Conservation (phyloP, 1,140 invertebrate species). For the Camponotus floridanus region DNA sequence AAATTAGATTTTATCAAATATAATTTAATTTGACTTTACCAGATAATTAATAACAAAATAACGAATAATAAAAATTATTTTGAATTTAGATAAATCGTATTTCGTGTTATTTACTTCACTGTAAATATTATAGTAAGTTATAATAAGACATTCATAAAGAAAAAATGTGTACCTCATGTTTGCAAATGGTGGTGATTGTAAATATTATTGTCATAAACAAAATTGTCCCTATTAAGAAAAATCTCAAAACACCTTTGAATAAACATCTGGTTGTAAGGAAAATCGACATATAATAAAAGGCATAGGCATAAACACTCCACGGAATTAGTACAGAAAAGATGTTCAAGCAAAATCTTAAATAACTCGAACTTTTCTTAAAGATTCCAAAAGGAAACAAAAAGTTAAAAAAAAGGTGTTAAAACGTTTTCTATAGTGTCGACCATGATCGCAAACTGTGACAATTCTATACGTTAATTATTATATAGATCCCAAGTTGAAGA, state of each 20-base stretch:
- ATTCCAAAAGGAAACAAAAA: slow-evolving; percentile 1
- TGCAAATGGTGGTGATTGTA: neutral
- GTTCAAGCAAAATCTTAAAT: neutral
- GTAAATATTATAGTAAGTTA: neutral
- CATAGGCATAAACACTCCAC: neutral
- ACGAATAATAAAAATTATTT: neutral
- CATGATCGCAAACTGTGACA: slow-evolving; percentile 17
- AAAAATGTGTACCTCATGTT: neutral
- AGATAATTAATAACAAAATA: neutral
- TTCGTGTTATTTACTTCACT: neutral
- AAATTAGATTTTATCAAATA: neutral
- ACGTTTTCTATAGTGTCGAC: slow-evolving; percentile 16
- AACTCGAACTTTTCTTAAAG: neutral
- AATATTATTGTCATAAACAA: neutral
- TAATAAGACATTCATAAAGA: neutral
- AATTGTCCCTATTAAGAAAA: neutral
- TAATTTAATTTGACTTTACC: too few species aligned
- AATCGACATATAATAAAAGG: neutral
- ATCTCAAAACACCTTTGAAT: too few species aligned
- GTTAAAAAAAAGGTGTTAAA: neutral
- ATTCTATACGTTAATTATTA: neutral
- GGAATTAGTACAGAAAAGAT: neutral
- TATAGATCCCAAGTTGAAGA: neutral
- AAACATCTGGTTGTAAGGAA: too few species aligned
- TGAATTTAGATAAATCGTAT: neutral